Conservation (phyloP, 30 jellyfish, hydroid and myxozoan species). For the Chrysaora quinquecirrha region DNA sequence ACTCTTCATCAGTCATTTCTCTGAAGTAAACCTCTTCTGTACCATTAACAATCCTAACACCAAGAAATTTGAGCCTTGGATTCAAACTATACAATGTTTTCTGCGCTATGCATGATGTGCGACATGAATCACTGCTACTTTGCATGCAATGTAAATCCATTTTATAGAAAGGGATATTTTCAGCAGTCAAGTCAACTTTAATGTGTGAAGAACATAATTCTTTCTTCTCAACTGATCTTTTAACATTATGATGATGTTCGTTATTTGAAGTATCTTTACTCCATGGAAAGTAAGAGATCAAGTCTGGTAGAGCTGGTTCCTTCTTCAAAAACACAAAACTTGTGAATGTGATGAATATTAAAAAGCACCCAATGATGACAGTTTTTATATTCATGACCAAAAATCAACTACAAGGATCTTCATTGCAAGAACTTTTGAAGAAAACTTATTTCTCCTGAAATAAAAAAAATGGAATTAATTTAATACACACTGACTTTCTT, state of each 20-base stretch:
- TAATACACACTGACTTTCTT: too few species aligned
- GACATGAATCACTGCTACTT: neutral
- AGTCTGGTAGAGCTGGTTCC: too few species aligned
- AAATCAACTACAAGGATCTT: too few species aligned
- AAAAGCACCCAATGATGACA: too few species aligned
- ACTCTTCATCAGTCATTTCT: neutral
- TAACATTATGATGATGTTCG: neutral
- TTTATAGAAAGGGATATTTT: neutral
- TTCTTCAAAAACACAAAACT: too few species aligned
- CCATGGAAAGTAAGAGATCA: too few species aligned
- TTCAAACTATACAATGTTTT: neutral
- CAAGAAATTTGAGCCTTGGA: constrained; percentile 38
- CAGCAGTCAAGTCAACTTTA: neutral
- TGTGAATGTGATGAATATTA: too few species aligned
- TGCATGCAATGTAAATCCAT: constrained; percentile 22
- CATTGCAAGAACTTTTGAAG: too few species aligned
- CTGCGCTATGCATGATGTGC: neutral
- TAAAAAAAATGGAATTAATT: too few species aligned
- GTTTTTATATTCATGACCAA: too few species aligned
- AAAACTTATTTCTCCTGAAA: too few species aligned
- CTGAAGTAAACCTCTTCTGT: neutral
- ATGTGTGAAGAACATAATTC: neutral
- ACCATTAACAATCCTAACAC: constrained; percentile 27
- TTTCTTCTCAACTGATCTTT: neutral
- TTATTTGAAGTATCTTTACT: too few species aligned